Base-by-base conservation (phyloP, 2,797 vertebrate species). In the Girardinus metallicus region DNA sequence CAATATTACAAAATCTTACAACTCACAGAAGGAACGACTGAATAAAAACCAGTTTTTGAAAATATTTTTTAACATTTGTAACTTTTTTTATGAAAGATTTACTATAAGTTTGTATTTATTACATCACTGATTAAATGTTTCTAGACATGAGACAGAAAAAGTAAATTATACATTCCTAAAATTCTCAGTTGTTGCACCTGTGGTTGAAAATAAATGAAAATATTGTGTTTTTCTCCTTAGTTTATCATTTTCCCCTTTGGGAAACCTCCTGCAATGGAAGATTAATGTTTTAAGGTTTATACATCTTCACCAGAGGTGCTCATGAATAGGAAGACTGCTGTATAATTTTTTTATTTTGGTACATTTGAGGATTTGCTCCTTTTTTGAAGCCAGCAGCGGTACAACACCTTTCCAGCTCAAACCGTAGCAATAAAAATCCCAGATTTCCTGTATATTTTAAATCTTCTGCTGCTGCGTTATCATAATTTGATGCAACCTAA, bases 401-500 rank as follows among this genome's bases (percentile, higher is more conserved):
- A 5, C 26, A 68, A 41, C 18, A 12, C 21, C 18, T 68, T 70
- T 44, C n/a, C 26, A 70, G 41, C 66, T 70, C 23, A 70, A 15
- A 70, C 39, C 11, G 1, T 2, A 68, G 23, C 66, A 13, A 36
- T n/a, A 26, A 23, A 1, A 66, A 41, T 21, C 11, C 36, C 34
- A 26, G 36, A 11, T 10, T 68, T 41, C 4, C 34, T 70, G 39
- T 70, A 44, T 44, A 44, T 70, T 43, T 70, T 44, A 70, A 43
- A 70, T 26, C 41, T 10, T 68, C 36, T 41, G 64, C 36, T 21
- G 31, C 60, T 64, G 62, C 31, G 18, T 64, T 44, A 15, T 44
- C 23, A 70, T 15, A 12, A n/a, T n/a, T 43, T 44, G 26, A 70
- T 70, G 66, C 66, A 70, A n/a, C 66, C 34, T 55, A 43, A 80